Evolutionary conservation across 2,113 vertebrate genomes (phyloP), one percentile per base, ranked within the genome.

Genomic region (Globicephala melas): DNA sequence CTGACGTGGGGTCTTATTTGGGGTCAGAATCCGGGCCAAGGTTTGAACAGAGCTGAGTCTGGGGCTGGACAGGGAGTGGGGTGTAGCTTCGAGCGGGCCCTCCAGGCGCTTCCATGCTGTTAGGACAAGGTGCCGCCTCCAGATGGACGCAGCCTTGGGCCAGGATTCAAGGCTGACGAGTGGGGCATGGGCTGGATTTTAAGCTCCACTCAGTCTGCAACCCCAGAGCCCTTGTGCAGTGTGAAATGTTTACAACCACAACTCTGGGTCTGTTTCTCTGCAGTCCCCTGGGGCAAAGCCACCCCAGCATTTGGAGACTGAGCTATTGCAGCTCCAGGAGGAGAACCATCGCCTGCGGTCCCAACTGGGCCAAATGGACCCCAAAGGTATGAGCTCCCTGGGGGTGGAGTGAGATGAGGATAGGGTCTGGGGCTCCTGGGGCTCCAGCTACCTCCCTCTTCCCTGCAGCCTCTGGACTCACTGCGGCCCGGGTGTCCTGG

Each of bases 271-370:
- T 73, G 71, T 71, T 50, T 41, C 88, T 36, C 41, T 47, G 41
- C 60, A 98, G 97, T 91, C 91, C 10, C 93, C 95, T 2, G 2
- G 8, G 53, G 68, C 63, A 73, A 95, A 92, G 96, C 97, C 97
- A 55, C 91, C 98, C 87, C 96, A 65, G 85, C 98, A 15, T 7
- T 93, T 98, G 86, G 98, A 99, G 94, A 87, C 94, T 17, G 98
- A 99, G 96, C 95, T 98, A 77, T 55, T 89, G 0, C 96, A 97
- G 25, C 97, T 99, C 70, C 97, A 82, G 85, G 93, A 98, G 73
- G 99, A 99, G 96, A 99, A 98, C 92, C 91, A 79, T 47, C 97
- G 88, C 89, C 97, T 99, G 53, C 96, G 97, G n/a, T 95, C 97
- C 93, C 98, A 98, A 67, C 96, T 99, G 81, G 91, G 97, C 81